Base-by-base conservation (phyloP, 1,140 invertebrate species). In the Pogonomyrmex californicus region DNA sequence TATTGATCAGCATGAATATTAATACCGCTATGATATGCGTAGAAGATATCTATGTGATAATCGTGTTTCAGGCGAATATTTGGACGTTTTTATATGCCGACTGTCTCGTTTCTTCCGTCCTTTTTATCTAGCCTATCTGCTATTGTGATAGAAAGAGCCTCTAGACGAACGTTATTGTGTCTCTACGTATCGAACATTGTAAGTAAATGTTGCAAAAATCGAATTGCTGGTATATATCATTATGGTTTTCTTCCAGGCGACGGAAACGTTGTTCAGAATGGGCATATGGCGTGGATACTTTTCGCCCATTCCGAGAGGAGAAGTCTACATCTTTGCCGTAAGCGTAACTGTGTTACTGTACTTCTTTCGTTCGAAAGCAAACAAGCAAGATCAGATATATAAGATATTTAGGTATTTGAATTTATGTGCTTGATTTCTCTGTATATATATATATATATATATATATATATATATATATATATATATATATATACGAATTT, bases 121-220 rank as follows among this genome's bases (percentile, higher is more conserved):
- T 97, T 97, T 92, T 91, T 97, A 30, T 97, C 97, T 7, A 97
- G 97, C 93, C 95, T 97, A 54, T 94, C 96, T 87, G 97, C 97
- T 63, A 98, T 98, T 93, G 87, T 97, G 36, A 95, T 98, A 62
- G 98, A 98, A 94, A 96, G 97, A 90, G 96, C 97, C 86, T 97
- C 96, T 30, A 96, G 98, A 81, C 95, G 97, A 87, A 96, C 96
- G 10, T 92, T 98, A 6, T 93, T 98, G 5, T 96, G 97, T 89
- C 94, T 98, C 14, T 98, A 98, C 94, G 97, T 98, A 68, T 97
- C 97, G 62, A 98, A 98, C 95, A 96, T 98, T 92, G 97, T 97
- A 95, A 96, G 96, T 95, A 86, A 10, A 86, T 23, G 7, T 71
- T 79, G 10, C 4, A 38, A 56, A 6, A 10, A n/a, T 68, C 6